Evolutionary conservation across 2,888 invertebrate species (phyloP).

Genomic region (Azorinus chamasolen): DNA sequence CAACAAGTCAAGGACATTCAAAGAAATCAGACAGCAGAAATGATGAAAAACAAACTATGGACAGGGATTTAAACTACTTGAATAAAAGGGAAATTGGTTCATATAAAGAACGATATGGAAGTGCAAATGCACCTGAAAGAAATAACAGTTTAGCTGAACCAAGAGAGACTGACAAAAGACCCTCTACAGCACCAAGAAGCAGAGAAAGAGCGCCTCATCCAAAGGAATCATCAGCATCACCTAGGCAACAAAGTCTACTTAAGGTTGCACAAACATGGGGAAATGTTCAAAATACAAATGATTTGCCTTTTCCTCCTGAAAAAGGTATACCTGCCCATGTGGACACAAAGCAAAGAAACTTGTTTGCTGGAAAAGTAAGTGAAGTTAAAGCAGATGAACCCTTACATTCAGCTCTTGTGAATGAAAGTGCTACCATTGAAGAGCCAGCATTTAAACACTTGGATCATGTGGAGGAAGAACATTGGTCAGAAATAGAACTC

Average conservation of each 20-base stretch:
- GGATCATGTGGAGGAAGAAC: too few relatives aligned
- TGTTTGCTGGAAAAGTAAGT: conserved; percentile 72
- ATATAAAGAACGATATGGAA: too few relatives aligned
- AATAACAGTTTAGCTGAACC: conserved; percentile 50
- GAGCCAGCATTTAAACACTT: too few relatives aligned
- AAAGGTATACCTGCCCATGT: conserved; percentile 74
- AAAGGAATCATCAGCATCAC: conserved; percentile 69
- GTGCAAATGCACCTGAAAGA: conserved; percentile 65
- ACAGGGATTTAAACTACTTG: too few relatives aligned
- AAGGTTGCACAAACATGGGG: conserved; percentile 68
- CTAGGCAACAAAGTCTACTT: conserved; percentile 69
- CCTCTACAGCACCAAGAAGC: conserved; percentile 68
- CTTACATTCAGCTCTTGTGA: conserved; percentile 55
- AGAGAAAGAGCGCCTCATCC: conserved; percentile 61
- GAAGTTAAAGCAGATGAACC: conserved; percentile 52
- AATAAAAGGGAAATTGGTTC: too few relatives aligned
- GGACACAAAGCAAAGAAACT: conserved; percentile 67
- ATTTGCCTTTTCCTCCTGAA: conserved; percentile 76
- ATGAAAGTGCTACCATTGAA: too few relatives aligned
- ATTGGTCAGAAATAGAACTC: too few relatives aligned
- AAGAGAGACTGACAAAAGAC: conserved; percentile 60
- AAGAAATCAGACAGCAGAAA: too few relatives aligned
- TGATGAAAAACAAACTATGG: too few relatives aligned
- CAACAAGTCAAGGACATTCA: conserved; percentile 75
- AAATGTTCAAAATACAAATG: conserved; percentile 65